A percentile compares a stretch with the other conserved stretches of the same genome.
phyloP scores from a whole-genome alignment of 1,140 invertebrate species.

The Halyomorpha halys region DNA sequence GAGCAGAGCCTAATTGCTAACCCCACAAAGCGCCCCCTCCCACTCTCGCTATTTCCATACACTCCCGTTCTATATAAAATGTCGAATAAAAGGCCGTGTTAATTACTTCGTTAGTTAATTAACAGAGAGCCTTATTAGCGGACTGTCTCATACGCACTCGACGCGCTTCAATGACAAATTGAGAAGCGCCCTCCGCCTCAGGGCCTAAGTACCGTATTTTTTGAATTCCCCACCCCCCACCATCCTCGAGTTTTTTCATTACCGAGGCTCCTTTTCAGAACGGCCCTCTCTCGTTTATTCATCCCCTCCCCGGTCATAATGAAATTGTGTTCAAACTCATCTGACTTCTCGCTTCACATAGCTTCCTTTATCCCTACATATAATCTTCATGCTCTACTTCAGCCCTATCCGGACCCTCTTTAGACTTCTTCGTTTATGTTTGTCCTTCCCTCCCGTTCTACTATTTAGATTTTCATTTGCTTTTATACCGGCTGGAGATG shows the following conservation, averaged over 20 bases:
- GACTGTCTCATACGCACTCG: slow-evolving; percentile 12
- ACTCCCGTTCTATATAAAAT: slow-evolving; percentile 12
- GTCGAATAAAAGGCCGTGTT: slow-evolving; percentile 16
- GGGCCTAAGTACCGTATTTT: no score
- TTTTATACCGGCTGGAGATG: no score
- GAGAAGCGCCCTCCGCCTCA: neutral
- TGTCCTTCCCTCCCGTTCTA: no score
- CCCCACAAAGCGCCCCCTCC: no score
- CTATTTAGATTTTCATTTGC: no score
- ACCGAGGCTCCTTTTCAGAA: neutral
- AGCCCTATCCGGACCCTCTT: no score
- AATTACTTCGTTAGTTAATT: slow-evolving; percentile 24
- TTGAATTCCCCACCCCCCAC: neutral
- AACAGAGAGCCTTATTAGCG: slow-evolving; percentile 3
- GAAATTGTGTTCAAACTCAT: slow-evolving; percentile 10
- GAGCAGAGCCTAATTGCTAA: no score
- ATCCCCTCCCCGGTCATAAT: slow-evolving; percentile 1
- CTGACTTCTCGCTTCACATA: slow-evolving; percentile 25
- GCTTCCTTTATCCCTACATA: slow-evolving; percentile 16
- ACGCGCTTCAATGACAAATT: slow-evolving; percentile 14
- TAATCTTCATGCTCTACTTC: neutral
- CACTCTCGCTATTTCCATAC: no score
- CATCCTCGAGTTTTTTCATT: neutral
- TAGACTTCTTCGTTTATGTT: no score
- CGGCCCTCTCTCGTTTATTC: neutral